A percentile compares a stretch with the other conserved stretches of the same genome.
Evolutionary conservation across 2,888 invertebrate species (phyloP).

Genomic region (Tetanocera ferruginea): DNA sequence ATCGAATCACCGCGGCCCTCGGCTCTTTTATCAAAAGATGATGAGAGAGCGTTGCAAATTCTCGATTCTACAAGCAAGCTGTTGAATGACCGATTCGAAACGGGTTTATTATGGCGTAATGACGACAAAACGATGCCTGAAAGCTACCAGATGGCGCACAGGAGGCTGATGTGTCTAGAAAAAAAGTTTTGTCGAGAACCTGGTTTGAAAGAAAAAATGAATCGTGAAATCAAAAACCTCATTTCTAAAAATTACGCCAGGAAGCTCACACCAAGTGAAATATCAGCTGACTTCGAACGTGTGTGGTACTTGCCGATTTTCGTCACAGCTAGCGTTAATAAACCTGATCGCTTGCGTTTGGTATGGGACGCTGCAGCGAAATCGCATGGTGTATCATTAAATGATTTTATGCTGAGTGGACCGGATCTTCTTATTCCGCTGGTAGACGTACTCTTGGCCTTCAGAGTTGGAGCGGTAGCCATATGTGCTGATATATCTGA

Average conservation of each 20-base stretch:
- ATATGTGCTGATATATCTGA: not conserved
- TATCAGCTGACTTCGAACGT: constrained; percentile 1
- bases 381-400: constrained; percentile 51
- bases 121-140: constrained; percentile 20
- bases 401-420: constrained; percentile 54
- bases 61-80: no score
- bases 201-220: constrained; percentile 4
- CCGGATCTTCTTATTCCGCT: constrained; percentile 37
- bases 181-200: constrained; percentile 12
- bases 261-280: constrained; percentile 29
- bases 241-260: constrained; percentile 38
- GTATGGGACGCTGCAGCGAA: constrained; percentile 52
- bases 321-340: not conserved
- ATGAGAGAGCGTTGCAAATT: no score
- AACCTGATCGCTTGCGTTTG: not conserved
- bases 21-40: no score
- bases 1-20: not conserved
- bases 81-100: constrained; percentile 24
- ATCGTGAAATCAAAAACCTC: constrained; percentile 11
- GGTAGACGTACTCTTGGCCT: constrained; percentile 9
- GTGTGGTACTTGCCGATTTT: constrained; percentile 41
- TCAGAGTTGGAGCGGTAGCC: not conserved
- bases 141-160: constrained; percentile 19
- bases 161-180: constrained; percentile 21
- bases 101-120: constrained; percentile 36